A percentile compares a stretch with the other conserved stretches of the same genome.
Evolutionary conservation across 2,113 vertebrate genomes (phyloP).

Genomic region (Nipponia nippon): DNA sequence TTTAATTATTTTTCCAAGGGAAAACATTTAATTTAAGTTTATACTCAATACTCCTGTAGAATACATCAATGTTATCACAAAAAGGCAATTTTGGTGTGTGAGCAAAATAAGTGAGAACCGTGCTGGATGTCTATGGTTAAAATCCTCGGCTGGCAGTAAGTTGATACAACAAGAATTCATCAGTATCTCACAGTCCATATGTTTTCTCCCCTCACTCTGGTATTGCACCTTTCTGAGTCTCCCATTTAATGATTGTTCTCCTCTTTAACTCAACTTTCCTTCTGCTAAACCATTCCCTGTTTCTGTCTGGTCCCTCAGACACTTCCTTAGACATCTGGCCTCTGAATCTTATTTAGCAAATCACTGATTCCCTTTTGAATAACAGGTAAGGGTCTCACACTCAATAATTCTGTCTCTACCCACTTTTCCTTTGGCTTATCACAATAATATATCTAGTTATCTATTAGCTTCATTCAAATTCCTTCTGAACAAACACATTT

Average conservation of each 20-base stretch:
- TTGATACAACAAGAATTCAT: not conserved
- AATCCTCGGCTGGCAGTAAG: not conserved
- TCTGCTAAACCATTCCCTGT: not conserved
- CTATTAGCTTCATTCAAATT: not conserved
- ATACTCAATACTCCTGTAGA: not conserved
- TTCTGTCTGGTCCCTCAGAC: not conserved
- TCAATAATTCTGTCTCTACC: not conserved
- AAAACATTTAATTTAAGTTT: conserved; percentile 41
- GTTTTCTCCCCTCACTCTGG: not conserved
- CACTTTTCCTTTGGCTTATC: not conserved
- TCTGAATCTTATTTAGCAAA: not conserved
- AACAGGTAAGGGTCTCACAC: not conserved
- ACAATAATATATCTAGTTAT: not conserved
- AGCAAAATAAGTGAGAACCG: not conserved
- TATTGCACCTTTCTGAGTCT: not conserved
- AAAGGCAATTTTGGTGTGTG: not conserved
- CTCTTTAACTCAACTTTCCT: not conserved
- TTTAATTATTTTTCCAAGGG: conserved; percentile 56
- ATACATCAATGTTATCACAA: not conserved
- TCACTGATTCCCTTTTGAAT: not conserved
- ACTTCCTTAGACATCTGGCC: not conserved
- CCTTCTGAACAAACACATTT: not conserved
- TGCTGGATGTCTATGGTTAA: not conserved
- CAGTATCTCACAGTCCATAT: not conserved
- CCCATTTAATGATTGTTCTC: not conserved